Percentiles rank a stretch among this genome's conserved stretches.
Conservation (phyloP, 2,797 vertebrate genomes). For the Eupleurogrammus muticus region DNA sequence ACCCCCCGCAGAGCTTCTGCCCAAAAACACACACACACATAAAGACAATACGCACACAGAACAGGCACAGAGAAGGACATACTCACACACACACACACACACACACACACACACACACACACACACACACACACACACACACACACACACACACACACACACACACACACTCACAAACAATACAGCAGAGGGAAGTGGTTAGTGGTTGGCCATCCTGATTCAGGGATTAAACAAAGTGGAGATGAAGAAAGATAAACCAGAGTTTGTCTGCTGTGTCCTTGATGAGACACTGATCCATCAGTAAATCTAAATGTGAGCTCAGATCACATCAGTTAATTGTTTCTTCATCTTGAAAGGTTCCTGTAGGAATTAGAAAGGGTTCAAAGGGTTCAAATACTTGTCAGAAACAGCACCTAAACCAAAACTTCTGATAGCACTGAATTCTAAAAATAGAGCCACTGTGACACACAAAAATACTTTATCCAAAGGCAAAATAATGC, state of each 20-base stretch:
- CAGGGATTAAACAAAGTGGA: constrained; percentile 16
- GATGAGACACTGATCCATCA: constrained; percentile 14
- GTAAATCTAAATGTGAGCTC: constrained; percentile 24
- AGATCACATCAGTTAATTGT: constrained; percentile 27
- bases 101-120: constrained; percentile 2
- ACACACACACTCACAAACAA: no score
- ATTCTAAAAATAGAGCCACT: no score
- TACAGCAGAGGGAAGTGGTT: constrained; percentile 50
- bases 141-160: constrained; percentile 37
- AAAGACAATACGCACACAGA: constrained; percentile 41
- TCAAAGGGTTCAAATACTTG: no score
- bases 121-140: constrained; percentile 22
- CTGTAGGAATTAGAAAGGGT: no score
- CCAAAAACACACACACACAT: constrained; percentile 70
- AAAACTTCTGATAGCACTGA: no score
- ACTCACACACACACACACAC: constrained; percentile 20
- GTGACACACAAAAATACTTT: no score
- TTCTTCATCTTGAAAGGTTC: no score
- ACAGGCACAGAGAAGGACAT: constrained; percentile 14
- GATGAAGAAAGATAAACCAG: constrained; percentile 22
- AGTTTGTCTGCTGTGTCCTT: constrained; percentile 30
- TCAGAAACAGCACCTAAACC: no score
- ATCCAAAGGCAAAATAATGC: no score
- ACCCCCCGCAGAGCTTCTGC: constrained; percentile 95
- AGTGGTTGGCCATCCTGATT: constrained; percentile 30